Evolutionary conservation across 2,888 invertebrate species (phyloP).

Genomic region (Hyles lineata): DNA sequence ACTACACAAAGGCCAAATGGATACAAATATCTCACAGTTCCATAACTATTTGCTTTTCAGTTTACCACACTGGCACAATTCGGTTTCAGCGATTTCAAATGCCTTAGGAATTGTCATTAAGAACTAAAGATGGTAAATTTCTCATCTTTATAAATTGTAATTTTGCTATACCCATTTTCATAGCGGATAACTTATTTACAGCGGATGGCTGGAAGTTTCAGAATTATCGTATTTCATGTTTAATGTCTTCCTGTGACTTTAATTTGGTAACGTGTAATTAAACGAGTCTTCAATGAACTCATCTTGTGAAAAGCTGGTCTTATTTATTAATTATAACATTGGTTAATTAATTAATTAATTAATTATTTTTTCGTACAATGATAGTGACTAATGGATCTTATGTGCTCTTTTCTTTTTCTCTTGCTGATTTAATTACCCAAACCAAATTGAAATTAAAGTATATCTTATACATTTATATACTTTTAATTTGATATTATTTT

Average conservation of each 20-base stretch:
- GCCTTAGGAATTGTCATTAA: no score
- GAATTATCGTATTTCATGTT: conserved; percentile 27
- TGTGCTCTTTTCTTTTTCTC: no score
- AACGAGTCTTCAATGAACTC: background rate
- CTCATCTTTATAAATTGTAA: background rate
- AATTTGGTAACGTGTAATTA: conserved; percentile 12
- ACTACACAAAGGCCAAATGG: no score
- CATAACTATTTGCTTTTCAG: no score
- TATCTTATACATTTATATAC: no score
- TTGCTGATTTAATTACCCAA: no score
- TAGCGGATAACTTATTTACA: conserved; percentile 10
- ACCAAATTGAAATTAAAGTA: no score
- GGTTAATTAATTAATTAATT: background rate
- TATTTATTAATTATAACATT: background rate
- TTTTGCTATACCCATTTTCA: background rate
- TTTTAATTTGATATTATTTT: no score
- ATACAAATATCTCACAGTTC: no score
- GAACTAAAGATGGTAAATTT: background rate
- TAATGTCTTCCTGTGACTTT: conserved; percentile 25
- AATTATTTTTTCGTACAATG: background rate
- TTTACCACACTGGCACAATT: no score
- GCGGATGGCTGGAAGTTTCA: conserved; percentile 20
- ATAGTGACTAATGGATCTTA: no score
- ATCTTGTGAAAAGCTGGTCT: background rate
- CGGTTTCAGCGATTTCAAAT: no score